phyloP scores from a whole-genome alignment of 2,888 invertebrate species.

The Sipha maydis region DNA sequence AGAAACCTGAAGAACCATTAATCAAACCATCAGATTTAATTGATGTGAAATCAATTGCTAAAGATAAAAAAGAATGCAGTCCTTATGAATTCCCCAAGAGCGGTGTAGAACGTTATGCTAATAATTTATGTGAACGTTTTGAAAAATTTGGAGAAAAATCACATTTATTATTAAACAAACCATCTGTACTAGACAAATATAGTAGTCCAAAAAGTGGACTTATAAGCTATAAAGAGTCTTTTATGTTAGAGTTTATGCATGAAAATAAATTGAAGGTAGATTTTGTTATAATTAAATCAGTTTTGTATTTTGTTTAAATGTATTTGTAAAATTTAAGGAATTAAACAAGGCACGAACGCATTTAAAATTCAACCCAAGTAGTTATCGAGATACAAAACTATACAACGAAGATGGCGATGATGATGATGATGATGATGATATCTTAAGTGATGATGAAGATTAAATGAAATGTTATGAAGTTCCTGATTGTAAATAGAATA shows the following conservation, averaged over 20 bases:
- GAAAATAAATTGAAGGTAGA: conserved; percentile 60
- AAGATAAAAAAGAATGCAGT: conserved; percentile 68
- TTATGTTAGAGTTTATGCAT: conserved; percentile 39
- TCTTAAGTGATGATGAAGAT: conserved; percentile 3
- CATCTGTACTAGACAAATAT: conserved; percentile 65
- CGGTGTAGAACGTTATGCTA: conserved; percentile 69
- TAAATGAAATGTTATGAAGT: conserved; percentile 2
- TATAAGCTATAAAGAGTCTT: conserved; percentile 57
- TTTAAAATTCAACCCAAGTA: background rate
- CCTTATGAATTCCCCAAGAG: conserved; percentile 67
- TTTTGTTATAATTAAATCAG: background rate
- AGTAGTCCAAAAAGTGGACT: background rate
- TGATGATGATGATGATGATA: conserved; percentile 36
- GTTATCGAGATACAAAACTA: conserved; percentile 41
- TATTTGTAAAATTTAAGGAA: conserved; percentile 66
- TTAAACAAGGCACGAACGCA: conserved; percentile 71
- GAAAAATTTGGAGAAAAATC: conserved; percentile 67
- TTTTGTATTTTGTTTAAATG: background rate
- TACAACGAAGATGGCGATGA: conserved; percentile 11
- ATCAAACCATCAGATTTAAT: conserved; percentile 68
- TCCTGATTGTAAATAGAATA: conserved; percentile 15
- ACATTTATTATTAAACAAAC: conserved; percentile 72
- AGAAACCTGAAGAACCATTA: conserved; percentile 69
- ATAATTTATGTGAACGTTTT: conserved; percentile 72
- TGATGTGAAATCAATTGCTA: background rate